These are phyloP conservation scores for Tympanuchus pallidicinctus DNA, from an alignment of 2,113 vertebrate species.

Conservation along the genomic window DNA sequence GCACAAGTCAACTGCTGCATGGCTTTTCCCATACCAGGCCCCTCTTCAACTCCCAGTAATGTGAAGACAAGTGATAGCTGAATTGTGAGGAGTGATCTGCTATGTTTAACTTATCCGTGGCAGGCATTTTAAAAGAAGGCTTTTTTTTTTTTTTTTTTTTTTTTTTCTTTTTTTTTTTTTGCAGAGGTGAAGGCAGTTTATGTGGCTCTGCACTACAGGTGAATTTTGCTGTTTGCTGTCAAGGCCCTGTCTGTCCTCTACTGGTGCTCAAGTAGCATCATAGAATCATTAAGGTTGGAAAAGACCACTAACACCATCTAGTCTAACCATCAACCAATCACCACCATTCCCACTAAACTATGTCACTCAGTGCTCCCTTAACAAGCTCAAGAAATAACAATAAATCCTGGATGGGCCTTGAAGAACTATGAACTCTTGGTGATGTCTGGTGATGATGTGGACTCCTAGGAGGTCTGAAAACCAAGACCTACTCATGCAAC, in stretches of 20 bases:
- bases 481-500: background rate
- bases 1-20: background rate
- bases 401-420: background rate
- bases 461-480: background rate
- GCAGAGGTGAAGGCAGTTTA: background rate
- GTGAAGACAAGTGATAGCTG: background rate
- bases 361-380: background rate
- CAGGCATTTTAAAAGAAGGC: background rate
- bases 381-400: background rate
- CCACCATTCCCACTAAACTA: too few species aligned
- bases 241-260: background rate
- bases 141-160: background rate
- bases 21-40: background rate
- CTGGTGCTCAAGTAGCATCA: background rate
- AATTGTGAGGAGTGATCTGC: background rate
- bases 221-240: background rate
- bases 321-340: too few species aligned
- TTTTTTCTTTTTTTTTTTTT: background rate
- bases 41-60: background rate
- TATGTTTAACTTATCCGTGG: background rate
- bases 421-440: background rate
- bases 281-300: too few species aligned
- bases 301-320: too few species aligned
- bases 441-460: background rate
- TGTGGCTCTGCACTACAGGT: rapidly evolving